Conservation (phyloP, 2,888 invertebrate genomes). For the Drosophila lacicola region DNA sequence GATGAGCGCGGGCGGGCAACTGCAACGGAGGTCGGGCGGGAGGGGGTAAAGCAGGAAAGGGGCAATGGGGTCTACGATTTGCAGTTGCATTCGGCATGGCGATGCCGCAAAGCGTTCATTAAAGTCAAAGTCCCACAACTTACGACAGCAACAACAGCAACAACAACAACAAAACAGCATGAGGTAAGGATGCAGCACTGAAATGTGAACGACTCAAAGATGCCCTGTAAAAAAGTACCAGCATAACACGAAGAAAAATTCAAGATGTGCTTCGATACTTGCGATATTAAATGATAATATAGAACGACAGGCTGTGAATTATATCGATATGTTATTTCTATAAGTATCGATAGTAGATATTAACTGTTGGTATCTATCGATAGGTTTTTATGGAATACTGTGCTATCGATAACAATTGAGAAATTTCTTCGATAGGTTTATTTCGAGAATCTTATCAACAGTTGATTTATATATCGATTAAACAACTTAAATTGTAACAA, state of each 20-base stretch:
- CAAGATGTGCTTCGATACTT: no score
- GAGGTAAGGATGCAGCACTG: constrained; percentile 16
- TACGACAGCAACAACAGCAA: constrained; percentile 25
- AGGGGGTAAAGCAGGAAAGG: neutral
- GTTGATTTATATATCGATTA: no score
- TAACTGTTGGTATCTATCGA: no score
- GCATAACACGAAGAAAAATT: neutral
- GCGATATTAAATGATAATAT: neutral
- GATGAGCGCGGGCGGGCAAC: constrained; percentile 5
- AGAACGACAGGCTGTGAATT: neutral
- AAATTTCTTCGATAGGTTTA: no score
- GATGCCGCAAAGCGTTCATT: constrained; percentile 72
- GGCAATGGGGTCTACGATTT: constrained; percentile 18
- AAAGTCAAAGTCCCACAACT: constrained; percentile 66
- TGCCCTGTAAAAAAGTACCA: constrained; percentile 12
- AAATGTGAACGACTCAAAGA: neutral
- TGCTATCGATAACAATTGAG: no score
- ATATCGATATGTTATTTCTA: no score
- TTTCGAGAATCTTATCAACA: no score
- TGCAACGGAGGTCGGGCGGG: neutral
- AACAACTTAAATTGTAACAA: no score
- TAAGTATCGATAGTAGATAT: no score
- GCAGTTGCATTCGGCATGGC: constrained; percentile 35
- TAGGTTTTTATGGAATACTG: no score
- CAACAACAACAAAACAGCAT: constrained; percentile 30